Base-by-base conservation (phyloP, 1,140 invertebrate genomes). In the Tribolium madens region DNA sequence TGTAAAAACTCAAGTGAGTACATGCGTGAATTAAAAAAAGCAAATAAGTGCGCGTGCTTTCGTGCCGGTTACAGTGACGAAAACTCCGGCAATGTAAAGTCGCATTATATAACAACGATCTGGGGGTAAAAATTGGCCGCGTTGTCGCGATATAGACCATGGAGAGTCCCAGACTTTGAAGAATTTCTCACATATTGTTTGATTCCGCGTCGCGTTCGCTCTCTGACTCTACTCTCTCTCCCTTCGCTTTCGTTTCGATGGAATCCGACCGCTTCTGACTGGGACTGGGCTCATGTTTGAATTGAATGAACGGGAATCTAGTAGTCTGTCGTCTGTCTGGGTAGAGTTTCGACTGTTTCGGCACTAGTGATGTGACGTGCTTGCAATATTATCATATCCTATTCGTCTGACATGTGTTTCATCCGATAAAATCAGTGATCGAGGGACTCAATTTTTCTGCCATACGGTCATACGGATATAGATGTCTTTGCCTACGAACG, bases 171-270 rank as follows among this genome's bases (percentile, higher is more conserved):
- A 26, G 21, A 26, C 21, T 26, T 26, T 17, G 57, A 64, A 57
- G 57, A 64, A 33, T 64, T 64, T 64, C 57, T 64, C 57, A 33
- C 26, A 64, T 64, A 64, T 64, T 64, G 57, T 64, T 47, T 72
- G 50, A 71, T 71, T 47, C 70, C 47, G 70, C 70, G 70, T 33
- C 70, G 70, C 47, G 57, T 31, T 64, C 70, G 70, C 70, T 72
- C 70, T 72, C 70, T 72, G 50, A 17, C 57, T 64, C 57, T 18
- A 64, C 57, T 64, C 57, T 64, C 60, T 77, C 71, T 78, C 76
- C 72, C 76, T 78, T 78, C 77, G 73, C 77, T 78, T 78, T 78
- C 77, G 70, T 78, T 78, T 78, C 73, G 74, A 75, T 64, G 74
- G 73, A 72, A 78, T 78, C 69, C 77, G 73, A 64, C 72, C 73